phyloP scores from a whole-genome alignment of 1,140 invertebrate genomes.

The Dufourea novaeangliae region DNA sequence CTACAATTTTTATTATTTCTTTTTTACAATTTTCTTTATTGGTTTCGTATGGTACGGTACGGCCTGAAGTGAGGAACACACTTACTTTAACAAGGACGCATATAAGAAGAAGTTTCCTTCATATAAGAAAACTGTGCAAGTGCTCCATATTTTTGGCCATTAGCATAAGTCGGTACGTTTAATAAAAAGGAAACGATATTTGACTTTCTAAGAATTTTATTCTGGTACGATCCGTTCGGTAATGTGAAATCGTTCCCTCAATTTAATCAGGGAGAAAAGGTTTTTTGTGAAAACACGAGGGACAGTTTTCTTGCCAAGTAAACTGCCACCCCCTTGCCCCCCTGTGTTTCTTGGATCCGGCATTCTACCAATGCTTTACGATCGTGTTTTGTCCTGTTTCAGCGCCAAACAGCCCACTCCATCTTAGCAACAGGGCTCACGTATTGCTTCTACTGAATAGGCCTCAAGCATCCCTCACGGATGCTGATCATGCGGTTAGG shows the following conservation, averaged over 20 bases:
- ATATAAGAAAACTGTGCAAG: no score
- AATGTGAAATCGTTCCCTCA: constrained; percentile 4
- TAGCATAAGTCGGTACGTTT: no score
- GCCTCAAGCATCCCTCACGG: constrained; percentile 86
- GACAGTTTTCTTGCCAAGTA: constrained; percentile 19
- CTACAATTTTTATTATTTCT: no score
- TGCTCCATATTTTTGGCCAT: neutral
- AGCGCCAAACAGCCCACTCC: constrained; percentile 87
- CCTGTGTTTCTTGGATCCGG: neutral
- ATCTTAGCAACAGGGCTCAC: constrained; percentile 87
- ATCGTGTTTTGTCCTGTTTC: constrained; percentile 75
- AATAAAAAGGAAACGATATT: no score
- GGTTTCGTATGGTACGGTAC: no score
- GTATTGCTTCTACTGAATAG: constrained; percentile 85
- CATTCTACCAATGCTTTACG: constrained; percentile 35
- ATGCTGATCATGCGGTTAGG: constrained; percentile 86
- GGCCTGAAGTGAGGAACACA: no score
- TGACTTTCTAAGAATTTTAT: no score
- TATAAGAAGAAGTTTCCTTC: no score
- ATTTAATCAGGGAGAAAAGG: constrained; percentile 18
- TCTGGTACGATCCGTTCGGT: no score
- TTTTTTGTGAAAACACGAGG: neutral
- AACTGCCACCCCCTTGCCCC: constrained; percentile 3
- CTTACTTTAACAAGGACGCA: no score
- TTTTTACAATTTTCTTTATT: no score